Percentiles rank a stretch among this genome's conserved stretches.
These are phyloP conservation scores for Pyralis farinalis DNA, from an alignment of 2,888 invertebrate species.

Conservation along the genomic window DNA sequence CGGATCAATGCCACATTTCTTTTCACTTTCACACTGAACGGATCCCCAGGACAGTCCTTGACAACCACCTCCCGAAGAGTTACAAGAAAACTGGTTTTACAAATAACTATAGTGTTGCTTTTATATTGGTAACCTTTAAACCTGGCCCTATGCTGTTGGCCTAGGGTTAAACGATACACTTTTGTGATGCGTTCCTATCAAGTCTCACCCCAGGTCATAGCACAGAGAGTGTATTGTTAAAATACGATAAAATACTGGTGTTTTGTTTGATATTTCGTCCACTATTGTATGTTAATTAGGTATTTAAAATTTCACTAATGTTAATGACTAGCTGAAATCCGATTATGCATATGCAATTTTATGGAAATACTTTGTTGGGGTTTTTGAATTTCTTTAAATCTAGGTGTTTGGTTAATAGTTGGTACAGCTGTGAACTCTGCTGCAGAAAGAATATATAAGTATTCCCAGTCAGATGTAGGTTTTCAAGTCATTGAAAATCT, in stretches of 20 bases:
- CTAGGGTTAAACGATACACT: slow-evolving; percentile 74
- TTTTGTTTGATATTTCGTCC: slow-evolving; percentile 6
- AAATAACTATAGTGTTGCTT: slow-evolving; percentile 45
- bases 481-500: no score
- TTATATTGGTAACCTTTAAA: slow-evolving; percentile 61
- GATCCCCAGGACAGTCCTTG: slow-evolving; percentile 24
- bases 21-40: no score
- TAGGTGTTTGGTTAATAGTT: no score
- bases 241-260: slow-evolving; percentile 32
- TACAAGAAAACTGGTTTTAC: slow-evolving; percentile 42
- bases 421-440: no score
- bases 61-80: slow-evolving; percentile 29
- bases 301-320: slow-evolving; percentile 4
- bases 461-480: no score
- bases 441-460: no score
- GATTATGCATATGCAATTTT: no score
- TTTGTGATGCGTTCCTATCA: slow-evolving; percentile 47
- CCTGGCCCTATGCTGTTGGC: slow-evolving; percentile 59
- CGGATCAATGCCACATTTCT: no score
- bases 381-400: no score
- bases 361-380: no score
- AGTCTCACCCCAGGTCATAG: slow-evolving; percentile 50
- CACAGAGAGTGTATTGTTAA: slow-evolving; percentile 47
- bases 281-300: slow-evolving; percentile 11
- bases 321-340: slow-evolving; percentile 7